A percentile compares a stretch with the other conserved stretches of the same genome.
phyloP scores from a whole-genome alignment of 2,113 vertebrate genomes.

The Salvator merianae region DNA sequence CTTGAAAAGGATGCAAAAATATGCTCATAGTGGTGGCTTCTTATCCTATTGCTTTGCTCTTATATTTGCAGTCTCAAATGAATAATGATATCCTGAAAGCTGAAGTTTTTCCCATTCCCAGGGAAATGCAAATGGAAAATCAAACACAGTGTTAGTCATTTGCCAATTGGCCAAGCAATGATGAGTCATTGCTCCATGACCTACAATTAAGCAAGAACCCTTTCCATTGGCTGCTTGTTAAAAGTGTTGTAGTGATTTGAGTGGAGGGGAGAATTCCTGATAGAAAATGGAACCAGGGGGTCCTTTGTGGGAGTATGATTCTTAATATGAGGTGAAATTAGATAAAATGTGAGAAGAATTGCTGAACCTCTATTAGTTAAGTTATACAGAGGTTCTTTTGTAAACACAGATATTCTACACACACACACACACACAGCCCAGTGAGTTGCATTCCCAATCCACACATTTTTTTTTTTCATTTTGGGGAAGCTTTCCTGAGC shows the following conservation, averaged over 20 bases:
- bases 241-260: slow-evolving; percentile 41
- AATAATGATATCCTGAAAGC: background rate
- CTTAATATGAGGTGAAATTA: accelerated
- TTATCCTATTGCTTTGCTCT: slow-evolving; percentile 15
- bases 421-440: background rate
- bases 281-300: background rate
- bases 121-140: background rate
- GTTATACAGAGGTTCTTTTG: background rate
- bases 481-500: background rate
- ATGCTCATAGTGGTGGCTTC: background rate
- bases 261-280: background rate
- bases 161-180: background rate
- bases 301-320: accelerated
- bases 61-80: slow-evolving; percentile 10
- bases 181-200: background rate
- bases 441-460: background rate
- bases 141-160: slow-evolving; percentile 2
- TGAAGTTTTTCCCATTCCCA: accelerated
- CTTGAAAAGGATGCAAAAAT: background rate
- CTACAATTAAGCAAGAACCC: background rate
- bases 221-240: slow-evolving; percentile 19
- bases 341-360: accelerated
- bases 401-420: background rate
- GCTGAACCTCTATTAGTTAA: no score
- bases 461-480: background rate